phyloP scores from a whole-genome alignment of 1,140 invertebrate genomes.

The Drosophila eugracilis region DNA sequence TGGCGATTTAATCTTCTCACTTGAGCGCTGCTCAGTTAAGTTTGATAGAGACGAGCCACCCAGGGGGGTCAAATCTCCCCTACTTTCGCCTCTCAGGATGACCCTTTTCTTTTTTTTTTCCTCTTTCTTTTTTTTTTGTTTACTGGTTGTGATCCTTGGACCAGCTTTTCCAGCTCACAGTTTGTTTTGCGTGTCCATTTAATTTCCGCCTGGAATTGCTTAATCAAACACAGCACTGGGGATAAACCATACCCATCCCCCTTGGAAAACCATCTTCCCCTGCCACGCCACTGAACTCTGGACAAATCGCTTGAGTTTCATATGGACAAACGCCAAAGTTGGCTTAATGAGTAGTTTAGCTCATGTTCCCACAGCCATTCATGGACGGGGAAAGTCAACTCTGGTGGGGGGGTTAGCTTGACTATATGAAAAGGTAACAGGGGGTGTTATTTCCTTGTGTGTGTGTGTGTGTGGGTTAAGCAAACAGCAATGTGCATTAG shows the following conservation, averaged over 20 bases:
- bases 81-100: slow-evolving; percentile 18
- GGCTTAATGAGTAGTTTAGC: slow-evolving; percentile 74
- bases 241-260: slow-evolving; percentile 21
- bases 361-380: slow-evolving; percentile 33
- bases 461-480: slow-evolving; percentile 37
- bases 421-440: neutral
- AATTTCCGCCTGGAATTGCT: slow-evolving; percentile 82
- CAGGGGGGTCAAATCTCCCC: slow-evolving; percentile 16
- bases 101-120: slow-evolving; percentile 54
- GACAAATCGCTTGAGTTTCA: slow-evolving; percentile 56
- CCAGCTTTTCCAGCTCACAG: slow-evolving; percentile 32
- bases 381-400: neutral
- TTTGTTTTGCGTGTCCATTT: slow-evolving; percentile 83
- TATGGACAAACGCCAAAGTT: slow-evolving; percentile 45
- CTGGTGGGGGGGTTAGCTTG: neutral
- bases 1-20: slow-evolving; percentile 83
- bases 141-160: slow-evolving; percentile 18
- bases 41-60: slow-evolving; percentile 66
- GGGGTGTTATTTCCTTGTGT: neutral
- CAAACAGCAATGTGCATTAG: slow-evolving; percentile 71
- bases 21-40: slow-evolving; percentile 80
- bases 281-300: slow-evolving; percentile 1
- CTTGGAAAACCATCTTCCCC: neutral
- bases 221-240: slow-evolving; percentile 72
- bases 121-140: neutral